Percentiles rank a stretch among this genome's conserved stretches.
Conservation (phyloP, 2,888 invertebrate genomes). For the Yponomeuta malinellus region DNA sequence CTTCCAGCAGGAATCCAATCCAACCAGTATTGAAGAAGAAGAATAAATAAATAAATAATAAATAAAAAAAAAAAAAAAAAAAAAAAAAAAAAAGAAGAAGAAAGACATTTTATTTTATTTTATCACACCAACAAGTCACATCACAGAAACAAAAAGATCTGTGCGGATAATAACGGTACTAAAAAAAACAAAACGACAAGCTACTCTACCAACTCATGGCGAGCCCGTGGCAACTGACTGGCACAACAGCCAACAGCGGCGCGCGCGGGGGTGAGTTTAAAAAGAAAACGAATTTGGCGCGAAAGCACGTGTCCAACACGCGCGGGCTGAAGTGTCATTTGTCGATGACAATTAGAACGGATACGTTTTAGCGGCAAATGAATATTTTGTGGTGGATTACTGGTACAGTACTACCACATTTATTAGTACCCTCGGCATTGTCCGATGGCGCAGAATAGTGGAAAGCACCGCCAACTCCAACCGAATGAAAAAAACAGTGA, state of each 20-base stretch:
- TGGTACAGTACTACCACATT: background rate
- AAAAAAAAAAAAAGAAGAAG: too few relatives aligned
- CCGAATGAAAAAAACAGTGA: too few relatives aligned
- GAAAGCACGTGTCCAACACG: constrained; percentile 33
- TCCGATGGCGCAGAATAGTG: too few relatives aligned
- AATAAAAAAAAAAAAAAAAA: too few relatives aligned
- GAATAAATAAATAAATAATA: too few relatives aligned
- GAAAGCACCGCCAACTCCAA: too few relatives aligned
- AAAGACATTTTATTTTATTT: too few relatives aligned
- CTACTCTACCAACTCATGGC: background rate
- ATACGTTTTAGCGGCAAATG: background rate
- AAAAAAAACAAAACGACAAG: background rate
- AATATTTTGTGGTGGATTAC: background rate
- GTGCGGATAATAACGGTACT: background rate
- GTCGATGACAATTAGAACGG: constrained; percentile 5
- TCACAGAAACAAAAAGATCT: too few relatives aligned
- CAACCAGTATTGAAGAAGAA: too few relatives aligned
- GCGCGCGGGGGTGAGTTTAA: constrained; percentile 21
- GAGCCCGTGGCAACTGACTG: background rate
- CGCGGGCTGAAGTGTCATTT: constrained; percentile 28
- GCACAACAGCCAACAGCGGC: constrained; percentile 16
- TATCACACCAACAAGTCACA: too few relatives aligned
- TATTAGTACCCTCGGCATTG: too few relatives aligned
- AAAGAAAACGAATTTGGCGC: constrained; percentile 28
- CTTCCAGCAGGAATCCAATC: too few relatives aligned